Conservation (phyloP, 2,113 vertebrate species). For the Speoplatyrhinus poulsoni region DNA sequence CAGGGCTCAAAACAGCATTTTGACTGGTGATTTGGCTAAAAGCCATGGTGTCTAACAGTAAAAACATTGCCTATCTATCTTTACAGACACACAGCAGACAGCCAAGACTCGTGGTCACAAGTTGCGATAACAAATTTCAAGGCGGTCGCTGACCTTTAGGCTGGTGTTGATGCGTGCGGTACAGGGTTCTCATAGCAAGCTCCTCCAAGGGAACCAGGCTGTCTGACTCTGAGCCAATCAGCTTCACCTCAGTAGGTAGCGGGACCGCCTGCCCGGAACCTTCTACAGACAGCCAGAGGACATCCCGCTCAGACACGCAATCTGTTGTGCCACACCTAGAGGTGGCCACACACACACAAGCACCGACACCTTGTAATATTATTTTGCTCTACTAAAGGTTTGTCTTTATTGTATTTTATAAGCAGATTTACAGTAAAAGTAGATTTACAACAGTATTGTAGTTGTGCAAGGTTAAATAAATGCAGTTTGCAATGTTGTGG, state of each 20-base stretch:
- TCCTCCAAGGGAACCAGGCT: conserved; percentile 89
- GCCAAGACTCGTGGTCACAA: too few species aligned
- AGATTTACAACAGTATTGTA: too few species aligned
- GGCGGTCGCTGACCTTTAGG: conserved; percentile 74
- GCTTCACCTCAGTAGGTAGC: conserved; percentile 90
- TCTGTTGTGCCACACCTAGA: conserved; percentile 87
- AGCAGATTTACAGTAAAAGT: too few species aligned
- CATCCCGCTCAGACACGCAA: conserved; percentile 75
- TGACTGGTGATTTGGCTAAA: too few species aligned
- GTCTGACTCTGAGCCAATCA: conserved; percentile 83
- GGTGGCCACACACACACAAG: conserved; percentile 1
- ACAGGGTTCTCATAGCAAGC: conserved; percentile 85
- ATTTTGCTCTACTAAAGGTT: not conserved
- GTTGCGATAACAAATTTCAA: too few species aligned
- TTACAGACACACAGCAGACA: not conserved
- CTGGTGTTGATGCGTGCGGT: conserved; percentile 70
- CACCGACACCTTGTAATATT: conserved; percentile 6
- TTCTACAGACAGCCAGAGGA: conserved; percentile 79
- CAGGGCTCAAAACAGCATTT: too few species aligned
- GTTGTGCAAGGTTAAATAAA: too few species aligned
- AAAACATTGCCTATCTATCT: too few species aligned
- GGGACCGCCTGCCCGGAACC: conserved; percentile 75
- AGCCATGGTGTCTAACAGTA: too few species aligned
- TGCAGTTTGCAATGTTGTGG: not conserved
- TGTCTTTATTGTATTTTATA: too few species aligned